These are phyloP conservation scores for Philereme transversata DNA, from an alignment of 2,888 invertebrate species.

Conservation along the genomic window DNA sequence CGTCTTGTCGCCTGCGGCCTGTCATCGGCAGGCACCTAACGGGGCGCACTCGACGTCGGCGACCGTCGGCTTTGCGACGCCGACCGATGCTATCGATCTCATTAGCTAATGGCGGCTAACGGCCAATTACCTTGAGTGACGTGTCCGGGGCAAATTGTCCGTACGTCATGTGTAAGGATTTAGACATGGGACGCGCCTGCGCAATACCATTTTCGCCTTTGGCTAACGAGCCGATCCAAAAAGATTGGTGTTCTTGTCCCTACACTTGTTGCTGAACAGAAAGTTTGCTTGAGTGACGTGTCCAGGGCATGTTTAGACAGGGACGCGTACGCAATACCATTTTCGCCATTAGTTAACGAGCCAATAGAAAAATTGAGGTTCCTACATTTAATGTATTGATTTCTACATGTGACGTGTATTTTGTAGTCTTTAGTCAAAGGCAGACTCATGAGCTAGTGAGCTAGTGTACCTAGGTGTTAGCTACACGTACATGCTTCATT, in stretches of 20 bases:
- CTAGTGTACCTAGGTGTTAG: no score
- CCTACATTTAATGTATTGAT: constrained; percentile 7
- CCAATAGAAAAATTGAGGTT: constrained; percentile 8
- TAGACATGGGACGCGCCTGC: constrained; percentile 26
- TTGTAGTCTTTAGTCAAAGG: no score
- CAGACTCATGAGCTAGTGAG: no score
- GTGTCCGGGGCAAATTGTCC: constrained; percentile 74
- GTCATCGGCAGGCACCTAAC: constrained; percentile 60
- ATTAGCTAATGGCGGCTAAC: constrained; percentile 67
- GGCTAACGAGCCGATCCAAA: constrained; percentile 53
- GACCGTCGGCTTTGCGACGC: constrained; percentile 55
- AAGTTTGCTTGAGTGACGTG: constrained; percentile 77
- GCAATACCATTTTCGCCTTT: constrained; percentile 45
- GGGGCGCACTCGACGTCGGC: constrained; percentile 45
- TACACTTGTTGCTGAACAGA: constrained; percentile 37
- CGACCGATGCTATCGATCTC: constrained; percentile 66
- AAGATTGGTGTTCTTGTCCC: constrained; percentile 20
- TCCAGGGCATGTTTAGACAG: constrained; percentile 66
- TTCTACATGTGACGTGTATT: no score
- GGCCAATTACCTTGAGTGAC: constrained; percentile 77
- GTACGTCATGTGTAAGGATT: constrained; percentile 29
- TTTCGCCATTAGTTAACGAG: constrained; percentile 32
- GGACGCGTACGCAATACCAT: constrained; percentile 31
- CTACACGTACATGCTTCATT: no score
- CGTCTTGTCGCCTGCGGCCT: constrained; percentile 50